Percentiles rank a stretch among this genome's conserved stretches.
Evolutionary conservation across 1,140 invertebrate species (phyloP).

Genomic region (Seison nebaliae): DNA sequence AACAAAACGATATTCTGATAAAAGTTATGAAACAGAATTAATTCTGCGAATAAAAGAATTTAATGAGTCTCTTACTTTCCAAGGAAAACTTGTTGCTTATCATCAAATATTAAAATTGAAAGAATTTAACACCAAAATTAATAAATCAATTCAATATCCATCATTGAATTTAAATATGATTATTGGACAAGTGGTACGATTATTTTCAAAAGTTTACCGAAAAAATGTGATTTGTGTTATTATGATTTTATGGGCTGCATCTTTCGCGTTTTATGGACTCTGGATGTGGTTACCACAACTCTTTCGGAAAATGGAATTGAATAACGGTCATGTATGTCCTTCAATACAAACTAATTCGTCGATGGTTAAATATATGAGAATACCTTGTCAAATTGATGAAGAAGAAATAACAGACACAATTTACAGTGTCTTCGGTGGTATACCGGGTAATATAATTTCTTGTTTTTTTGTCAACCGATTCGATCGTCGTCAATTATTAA

Average conservation of each 20-base stretch:
- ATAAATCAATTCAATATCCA: slow-evolving; percentile 18
- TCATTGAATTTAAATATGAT: slow-evolving; percentile 20
- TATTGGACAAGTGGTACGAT: too few species aligned
- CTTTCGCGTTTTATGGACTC: slow-evolving; percentile 32
- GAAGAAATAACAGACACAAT: slow-evolving; percentile 20
- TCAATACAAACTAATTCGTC: neutral
- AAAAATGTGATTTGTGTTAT: too few species aligned
- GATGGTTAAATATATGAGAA: too few species aligned
- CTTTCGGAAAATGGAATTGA: slow-evolving; percentile 25
- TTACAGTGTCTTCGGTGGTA: slow-evolving; percentile 20
- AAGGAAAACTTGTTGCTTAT: too few species aligned
- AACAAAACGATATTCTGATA: neutral
- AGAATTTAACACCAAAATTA: too few species aligned
- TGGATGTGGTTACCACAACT: slow-evolving; percentile 35
- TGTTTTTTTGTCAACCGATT: slow-evolving; percentile 30
- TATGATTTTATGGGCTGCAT: slow-evolving; percentile 16
- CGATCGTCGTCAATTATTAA: slow-evolving; percentile 28
- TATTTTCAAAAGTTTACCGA: too few species aligned
- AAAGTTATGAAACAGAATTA: too few species aligned
- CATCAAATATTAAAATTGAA: too few species aligned
- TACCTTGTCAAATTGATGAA: neutral
- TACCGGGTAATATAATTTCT: slow-evolving; percentile 31
- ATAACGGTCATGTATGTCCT: slow-evolving; percentile 21
- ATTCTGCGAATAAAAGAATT: too few species aligned
- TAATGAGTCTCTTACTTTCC: too few species aligned